phyloP scores from a whole-genome alignment of 2,113 vertebrate genomes.

The Etheostoma cragini region DNA sequence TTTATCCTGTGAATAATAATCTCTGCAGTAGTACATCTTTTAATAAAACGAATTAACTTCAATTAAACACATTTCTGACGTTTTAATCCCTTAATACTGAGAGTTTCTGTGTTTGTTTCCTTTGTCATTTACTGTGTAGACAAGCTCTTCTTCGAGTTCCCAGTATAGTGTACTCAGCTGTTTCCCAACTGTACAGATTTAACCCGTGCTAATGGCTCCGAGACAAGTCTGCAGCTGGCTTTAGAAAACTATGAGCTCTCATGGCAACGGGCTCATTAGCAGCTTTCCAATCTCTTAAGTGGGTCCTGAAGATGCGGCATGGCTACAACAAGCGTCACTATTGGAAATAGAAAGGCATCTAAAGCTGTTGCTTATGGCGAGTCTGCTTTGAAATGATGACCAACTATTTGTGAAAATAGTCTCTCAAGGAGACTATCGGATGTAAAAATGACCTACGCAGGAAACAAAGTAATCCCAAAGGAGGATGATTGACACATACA shows the following conservation, averaged over 20 bases:
- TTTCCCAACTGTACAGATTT: slow-evolving; percentile 25
- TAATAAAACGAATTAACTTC: slow-evolving; percentile 33
- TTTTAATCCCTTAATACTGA: neutral
- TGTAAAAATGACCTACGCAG: slow-evolving; percentile 63
- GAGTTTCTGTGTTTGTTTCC: neutral
- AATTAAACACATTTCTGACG: slow-evolving; percentile 5
- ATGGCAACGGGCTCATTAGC: slow-evolving; percentile 55
- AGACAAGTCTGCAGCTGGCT: slow-evolving; percentile 37
- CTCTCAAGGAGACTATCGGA: slow-evolving; percentile 59
- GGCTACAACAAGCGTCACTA: slow-evolving; percentile 44
- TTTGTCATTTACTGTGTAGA: neutral
- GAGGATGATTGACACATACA: slow-evolving; percentile 28
- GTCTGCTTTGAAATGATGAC: slow-evolving; percentile 69
- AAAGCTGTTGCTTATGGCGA: slow-evolving; percentile 50
- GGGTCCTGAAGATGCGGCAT: slow-evolving; percentile 58
- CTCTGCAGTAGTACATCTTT: slow-evolving; percentile 26
- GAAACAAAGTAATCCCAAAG: slow-evolving; percentile 55
- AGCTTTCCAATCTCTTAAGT: slow-evolving; percentile 56
- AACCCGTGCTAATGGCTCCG: slow-evolving; percentile 17
- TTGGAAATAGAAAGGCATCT: slow-evolving; percentile 74
- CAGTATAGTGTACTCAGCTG: slow-evolving; percentile 36
- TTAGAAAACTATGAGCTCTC: slow-evolving; percentile 41
- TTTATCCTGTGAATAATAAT: slow-evolving; percentile 34
- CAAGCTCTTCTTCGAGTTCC: neutral
- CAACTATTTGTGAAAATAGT: slow-evolving; percentile 70